Evolutionary conservation across 2,888 invertebrate genomes (phyloP).

Genomic region (Leuctra nigra): DNA sequence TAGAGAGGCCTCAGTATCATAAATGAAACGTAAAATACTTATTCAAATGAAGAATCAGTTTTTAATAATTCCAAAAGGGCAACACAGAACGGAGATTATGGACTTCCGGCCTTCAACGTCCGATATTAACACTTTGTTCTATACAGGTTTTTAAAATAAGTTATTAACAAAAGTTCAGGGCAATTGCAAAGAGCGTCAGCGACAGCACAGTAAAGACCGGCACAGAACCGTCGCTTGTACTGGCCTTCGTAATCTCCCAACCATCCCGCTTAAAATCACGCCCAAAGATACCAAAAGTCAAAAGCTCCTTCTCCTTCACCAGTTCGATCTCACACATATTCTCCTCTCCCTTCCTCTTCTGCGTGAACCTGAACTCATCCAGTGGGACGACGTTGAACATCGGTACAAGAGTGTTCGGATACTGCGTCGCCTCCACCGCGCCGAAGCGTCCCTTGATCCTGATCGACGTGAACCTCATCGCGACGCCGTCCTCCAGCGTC

Average conservation of each 20-base stretch:
- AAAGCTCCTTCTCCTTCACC: slow-evolving; percentile 41
- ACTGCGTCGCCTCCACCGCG: slow-evolving; percentile 41
- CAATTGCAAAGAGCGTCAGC: not conserved
- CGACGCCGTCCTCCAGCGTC: slow-evolving; percentile 14
- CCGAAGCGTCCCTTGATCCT: slow-evolving; percentile 43
- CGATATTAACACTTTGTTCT: no score
- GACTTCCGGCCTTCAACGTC: no score
- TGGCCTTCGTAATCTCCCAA: not conserved
- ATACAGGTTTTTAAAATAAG: no score
- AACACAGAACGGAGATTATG: no score
- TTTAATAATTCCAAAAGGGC: no score
- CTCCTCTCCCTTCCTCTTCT: slow-evolving; percentile 24
- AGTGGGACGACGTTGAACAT: slow-evolving; percentile 46
- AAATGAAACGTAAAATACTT: no score
- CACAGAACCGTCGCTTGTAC: not conserved
- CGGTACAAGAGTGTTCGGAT: slow-evolving; percentile 45
- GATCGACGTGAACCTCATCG: slow-evolving; percentile 32
- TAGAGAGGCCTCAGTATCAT: no score
- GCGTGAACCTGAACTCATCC: slow-evolving; percentile 36
- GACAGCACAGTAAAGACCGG: not conserved
- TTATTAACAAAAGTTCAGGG: not conserved
- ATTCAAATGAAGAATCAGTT: no score
- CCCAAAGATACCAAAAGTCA: slow-evolving; percentile 49
- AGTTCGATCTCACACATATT: slow-evolving; percentile 33
- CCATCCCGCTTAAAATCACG: slow-evolving; percentile 45